These are phyloP conservation scores for Diloba caeruleocephala DNA, from an alignment of 2,888 invertebrate species.

Conservation along the genomic window DNA sequence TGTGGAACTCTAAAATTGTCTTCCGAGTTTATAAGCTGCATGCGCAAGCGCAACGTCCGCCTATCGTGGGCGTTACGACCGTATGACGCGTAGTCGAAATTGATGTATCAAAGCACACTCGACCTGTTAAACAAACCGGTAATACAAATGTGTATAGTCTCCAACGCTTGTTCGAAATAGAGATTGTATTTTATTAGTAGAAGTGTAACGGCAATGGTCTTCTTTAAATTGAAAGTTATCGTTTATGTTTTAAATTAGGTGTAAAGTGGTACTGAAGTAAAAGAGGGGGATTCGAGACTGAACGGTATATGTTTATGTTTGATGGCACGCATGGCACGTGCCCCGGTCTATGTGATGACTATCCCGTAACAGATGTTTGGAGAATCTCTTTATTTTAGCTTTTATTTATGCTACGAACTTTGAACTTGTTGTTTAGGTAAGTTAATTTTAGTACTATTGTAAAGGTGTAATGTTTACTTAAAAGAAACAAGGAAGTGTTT, in stretches of 20 bases:
- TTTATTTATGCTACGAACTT: slow-evolving; percentile 38
- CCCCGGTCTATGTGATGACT: slow-evolving; percentile 71
- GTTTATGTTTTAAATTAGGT: slow-evolving; percentile 54
- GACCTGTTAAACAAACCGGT: slow-evolving; percentile 61
- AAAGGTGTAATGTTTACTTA: slow-evolving; percentile 14
- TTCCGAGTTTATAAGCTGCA: slow-evolving; percentile 59
- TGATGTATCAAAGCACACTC: slow-evolving; percentile 71
- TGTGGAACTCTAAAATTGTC: slow-evolving; percentile 70
- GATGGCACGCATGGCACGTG: slow-evolving; percentile 76
- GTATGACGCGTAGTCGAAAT: slow-evolving; percentile 84
- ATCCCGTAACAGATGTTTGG: slow-evolving; percentile 74
- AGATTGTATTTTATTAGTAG: slow-evolving; percentile 6
- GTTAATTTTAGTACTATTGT: slow-evolving; percentile 40
- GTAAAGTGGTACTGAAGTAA: slow-evolving; percentile 52
- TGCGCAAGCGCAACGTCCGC: slow-evolving; percentile 80
- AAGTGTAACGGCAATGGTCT: slow-evolving; percentile 62
- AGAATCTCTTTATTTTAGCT: slow-evolving; percentile 59
- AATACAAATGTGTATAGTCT: slow-evolving; percentile 53
- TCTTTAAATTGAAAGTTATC: slow-evolving; percentile 38
- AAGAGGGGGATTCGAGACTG: slow-evolving; percentile 61
- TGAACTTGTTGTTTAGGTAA: slow-evolving; percentile 21
- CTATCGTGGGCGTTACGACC: slow-evolving; percentile 82
- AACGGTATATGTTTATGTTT: slow-evolving; percentile 76
- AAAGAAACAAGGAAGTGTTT: not conserved
- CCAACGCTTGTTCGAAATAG: slow-evolving; percentile 70